phyloP scores from a whole-genome alignment of 2,113 vertebrate genomes.

The Craseonycteris thonglongyai region DNA sequence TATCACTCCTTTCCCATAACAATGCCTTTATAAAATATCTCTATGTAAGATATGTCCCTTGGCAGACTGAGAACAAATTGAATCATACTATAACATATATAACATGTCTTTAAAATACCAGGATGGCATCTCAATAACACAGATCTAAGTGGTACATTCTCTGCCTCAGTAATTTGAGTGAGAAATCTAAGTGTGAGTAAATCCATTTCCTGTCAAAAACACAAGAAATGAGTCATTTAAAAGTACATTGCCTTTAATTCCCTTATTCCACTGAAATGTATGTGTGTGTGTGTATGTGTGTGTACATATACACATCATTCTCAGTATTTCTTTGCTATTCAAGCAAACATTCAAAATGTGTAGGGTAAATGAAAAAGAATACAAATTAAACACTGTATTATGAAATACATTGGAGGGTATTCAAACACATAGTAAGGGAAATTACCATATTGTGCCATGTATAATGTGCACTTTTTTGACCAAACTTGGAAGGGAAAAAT shows the following conservation, averaged over 20 bases:
- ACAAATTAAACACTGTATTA: background rate
- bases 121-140: background rate
- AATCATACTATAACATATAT: background rate
- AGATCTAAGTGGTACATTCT: background rate
- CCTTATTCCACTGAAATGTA: conserved; percentile 6
- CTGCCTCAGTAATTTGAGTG: background rate
- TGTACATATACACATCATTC: background rate
- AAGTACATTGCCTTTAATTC: conserved; percentile 8
- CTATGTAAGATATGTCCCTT: background rate
- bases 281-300: background rate
- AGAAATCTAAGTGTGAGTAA: conserved; percentile 1
- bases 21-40: background rate
- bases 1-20: background rate
- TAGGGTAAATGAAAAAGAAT: conserved; percentile 6
- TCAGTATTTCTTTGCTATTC: background rate
- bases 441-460: no score
- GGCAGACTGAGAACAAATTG: conserved; percentile 29
- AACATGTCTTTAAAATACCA: background rate
- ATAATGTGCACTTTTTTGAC: no score
- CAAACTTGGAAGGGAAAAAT: no score
- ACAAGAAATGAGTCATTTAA: conserved; percentile 28
- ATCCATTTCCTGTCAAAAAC: conserved; percentile 35
- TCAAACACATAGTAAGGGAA: background rate
- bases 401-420: background rate
- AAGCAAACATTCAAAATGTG: conserved; percentile 20